phyloP scores from a whole-genome alignment of 1,140 invertebrate species.

The Drosophila parvula region DNA sequence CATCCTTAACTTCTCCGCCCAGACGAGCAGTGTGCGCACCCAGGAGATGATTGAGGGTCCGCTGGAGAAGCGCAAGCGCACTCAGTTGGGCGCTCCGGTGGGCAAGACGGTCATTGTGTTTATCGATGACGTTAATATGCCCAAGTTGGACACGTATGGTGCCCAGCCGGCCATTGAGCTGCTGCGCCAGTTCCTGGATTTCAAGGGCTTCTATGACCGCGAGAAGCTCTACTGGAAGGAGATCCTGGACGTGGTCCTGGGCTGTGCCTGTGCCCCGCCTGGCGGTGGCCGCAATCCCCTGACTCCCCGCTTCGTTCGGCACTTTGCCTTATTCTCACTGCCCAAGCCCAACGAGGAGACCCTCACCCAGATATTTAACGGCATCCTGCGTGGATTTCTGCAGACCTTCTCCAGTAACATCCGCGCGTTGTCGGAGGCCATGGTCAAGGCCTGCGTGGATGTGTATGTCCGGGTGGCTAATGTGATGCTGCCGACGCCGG shows the following conservation, averaged over 20 bases:
- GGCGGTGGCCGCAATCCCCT: conserved; percentile 94
- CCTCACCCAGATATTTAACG: conserved; percentile 92
- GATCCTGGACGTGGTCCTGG: conserved; percentile 92
- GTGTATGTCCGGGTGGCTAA: conserved; percentile 91
- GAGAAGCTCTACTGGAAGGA: conserved; percentile 94
- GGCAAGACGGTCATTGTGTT: conserved; percentile 90
- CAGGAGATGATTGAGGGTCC: conserved; percentile 92
- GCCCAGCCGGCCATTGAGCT: conserved; percentile 96
- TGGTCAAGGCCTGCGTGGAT: conserved; percentile 92
- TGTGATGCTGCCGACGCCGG: conserved; percentile 93
- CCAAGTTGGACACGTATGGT: conserved; percentile 92
- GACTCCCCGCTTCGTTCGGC: conserved; percentile 92
- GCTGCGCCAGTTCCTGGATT: conserved; percentile 92
- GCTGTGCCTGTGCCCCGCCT: conserved; percentile 93
- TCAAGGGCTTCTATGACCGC: conserved; percentile 92
- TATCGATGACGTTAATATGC: conserved; percentile 98
- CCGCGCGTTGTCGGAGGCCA: conserved; percentile 87
- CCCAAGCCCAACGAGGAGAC: conserved; percentile 90
- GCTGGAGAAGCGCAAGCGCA: conserved; percentile 92
- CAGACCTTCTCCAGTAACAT: conserved; percentile 90
- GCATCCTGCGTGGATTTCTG: conserved; percentile 87
- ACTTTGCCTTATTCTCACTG: conserved; percentile 92
- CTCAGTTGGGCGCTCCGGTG: conserved; percentile 92
- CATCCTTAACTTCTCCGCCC: conserved; percentile 94
- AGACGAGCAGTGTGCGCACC: conserved; percentile 92